Base-by-base conservation (phyloP, 2,888 invertebrate genomes). In the Pachycephus smyrnensis region DNA sequence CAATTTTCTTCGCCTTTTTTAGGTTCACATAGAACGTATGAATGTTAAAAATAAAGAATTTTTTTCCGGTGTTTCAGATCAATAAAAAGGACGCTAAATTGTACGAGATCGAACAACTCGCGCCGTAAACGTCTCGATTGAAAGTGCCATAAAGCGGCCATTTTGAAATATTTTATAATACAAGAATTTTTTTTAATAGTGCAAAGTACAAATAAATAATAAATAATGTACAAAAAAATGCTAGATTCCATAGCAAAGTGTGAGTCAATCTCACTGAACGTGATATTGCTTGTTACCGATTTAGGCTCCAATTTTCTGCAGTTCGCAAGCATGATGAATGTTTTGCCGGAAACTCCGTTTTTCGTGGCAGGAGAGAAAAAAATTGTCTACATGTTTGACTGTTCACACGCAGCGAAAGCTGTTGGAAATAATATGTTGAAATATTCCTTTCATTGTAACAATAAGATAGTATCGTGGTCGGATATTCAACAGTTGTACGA, bases 401-500 rank as follows among this genome's bases (percentile, higher is more conserved):
- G 11, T 15, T 15, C 68, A 68, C 68, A 68, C 15, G 11, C 15
- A 68, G 15, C 15, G 68, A 68, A 68, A 15, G 68, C 68, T 12
- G 11, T 68, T 12, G 15, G 68, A 68, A 68, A 68, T 68, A 68
- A 12, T 11, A 12, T 68, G 68, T 15, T 68, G 12, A 68, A 68
- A 15, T 68, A 68, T 15, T 12, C 11, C 15, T 68, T 68, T 15
- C 12, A 12, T 68, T 68, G 11, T 12, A 15, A 68, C 12, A 68
- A 68, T 68, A 11, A 68, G 68, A 15, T 68, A 76, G 79, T 79
- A 37, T 76, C 76, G 68, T 83, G 82, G 81, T 37, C 79, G 40
- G 73, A 82, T 69, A 80, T 83, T 23, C 36, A 76, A 32, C 23
- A 31, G 75, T 80, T 83, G 68, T 83, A 85, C 79, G 74, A 83